Evolutionary conservation across 1,140 invertebrate species (phyloP).

Genomic region (Cheumatopsyche charites): DNA sequence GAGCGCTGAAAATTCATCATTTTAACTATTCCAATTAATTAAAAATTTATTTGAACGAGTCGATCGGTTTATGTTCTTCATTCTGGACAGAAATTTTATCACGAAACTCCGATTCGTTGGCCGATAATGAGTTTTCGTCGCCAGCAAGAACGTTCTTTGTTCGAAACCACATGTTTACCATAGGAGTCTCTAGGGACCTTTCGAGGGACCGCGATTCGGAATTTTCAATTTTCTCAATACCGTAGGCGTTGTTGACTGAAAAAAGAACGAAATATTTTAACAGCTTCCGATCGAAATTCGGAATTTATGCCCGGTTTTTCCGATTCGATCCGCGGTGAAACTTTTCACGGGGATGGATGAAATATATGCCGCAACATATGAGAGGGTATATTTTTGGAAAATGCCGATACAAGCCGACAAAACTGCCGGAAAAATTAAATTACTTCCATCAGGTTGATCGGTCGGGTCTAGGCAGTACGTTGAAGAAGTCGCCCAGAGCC

Average conservation of each 20-base stretch:
- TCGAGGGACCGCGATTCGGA: background rate
- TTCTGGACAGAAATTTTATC: no score
- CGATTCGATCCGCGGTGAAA: no score
- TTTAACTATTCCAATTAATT: no score
- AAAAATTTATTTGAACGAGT: no score
- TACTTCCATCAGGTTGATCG: background rate
- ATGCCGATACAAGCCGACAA: background rate
- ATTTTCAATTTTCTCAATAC: constrained; percentile 12
- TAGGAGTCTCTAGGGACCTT: background rate
- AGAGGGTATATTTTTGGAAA: constrained; percentile 1
- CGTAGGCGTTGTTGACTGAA: background rate
- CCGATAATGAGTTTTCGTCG: background rate
- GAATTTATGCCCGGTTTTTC: no score
- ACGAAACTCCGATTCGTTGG: background rate
- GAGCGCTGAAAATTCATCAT: no score
- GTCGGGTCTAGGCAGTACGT: background rate
- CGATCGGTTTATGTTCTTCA: no score
- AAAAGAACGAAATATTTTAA: constrained; percentile 3
- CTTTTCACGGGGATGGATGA: no score
- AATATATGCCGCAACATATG: background rate
- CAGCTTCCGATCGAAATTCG: background rate
- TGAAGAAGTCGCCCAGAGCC: no score
- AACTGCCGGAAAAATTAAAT: constrained; percentile 9
- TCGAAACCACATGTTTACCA: constrained; percentile 2
- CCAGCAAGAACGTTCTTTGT: background rate